phyloP scores from a whole-genome alignment of 2,888 invertebrate genomes.

The Habrosyne pyritoides region DNA sequence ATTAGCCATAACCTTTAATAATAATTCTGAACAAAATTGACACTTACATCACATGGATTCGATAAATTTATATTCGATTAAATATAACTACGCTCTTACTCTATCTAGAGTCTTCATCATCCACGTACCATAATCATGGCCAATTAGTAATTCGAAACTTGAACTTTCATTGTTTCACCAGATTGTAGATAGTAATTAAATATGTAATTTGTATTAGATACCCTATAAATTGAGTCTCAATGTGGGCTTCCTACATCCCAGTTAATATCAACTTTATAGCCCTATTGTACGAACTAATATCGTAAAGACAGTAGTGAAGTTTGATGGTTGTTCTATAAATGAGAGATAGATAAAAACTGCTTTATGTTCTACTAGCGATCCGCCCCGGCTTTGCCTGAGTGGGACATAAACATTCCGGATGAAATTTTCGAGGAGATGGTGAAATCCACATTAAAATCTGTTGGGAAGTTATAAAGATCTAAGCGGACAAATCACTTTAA shows the following conservation, averaged over 20 bases:
- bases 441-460: too few species aligned
- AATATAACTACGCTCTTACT: background rate
- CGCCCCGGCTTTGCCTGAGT: too few species aligned
- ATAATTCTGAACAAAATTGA: too few species aligned
- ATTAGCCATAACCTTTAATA: too few species aligned
- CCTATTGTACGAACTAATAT: background rate
- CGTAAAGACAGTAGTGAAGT: background rate
- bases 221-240: constrained; percentile 23
- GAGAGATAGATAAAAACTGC: background rate
- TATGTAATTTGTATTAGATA: constrained; percentile 39
- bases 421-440: too few species aligned
- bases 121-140: constrained; percentile 41
- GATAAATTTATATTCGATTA: too few species aligned
- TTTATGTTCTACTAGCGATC: background rate
- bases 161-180: constrained; percentile 65
- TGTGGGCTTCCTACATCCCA: background rate
- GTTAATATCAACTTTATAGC: background rate
- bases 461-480: too few species aligned
- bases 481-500: too few species aligned
- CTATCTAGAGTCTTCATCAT: constrained; percentile 18
- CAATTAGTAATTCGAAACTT: constrained; percentile 65
- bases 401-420: too few species aligned
- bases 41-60: too few species aligned
- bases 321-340: background rate
- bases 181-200: constrained; percentile 55